phyloP scores from a whole-genome alignment of 1,140 invertebrate genomes.

The Campoletis sonorensis region DNA sequence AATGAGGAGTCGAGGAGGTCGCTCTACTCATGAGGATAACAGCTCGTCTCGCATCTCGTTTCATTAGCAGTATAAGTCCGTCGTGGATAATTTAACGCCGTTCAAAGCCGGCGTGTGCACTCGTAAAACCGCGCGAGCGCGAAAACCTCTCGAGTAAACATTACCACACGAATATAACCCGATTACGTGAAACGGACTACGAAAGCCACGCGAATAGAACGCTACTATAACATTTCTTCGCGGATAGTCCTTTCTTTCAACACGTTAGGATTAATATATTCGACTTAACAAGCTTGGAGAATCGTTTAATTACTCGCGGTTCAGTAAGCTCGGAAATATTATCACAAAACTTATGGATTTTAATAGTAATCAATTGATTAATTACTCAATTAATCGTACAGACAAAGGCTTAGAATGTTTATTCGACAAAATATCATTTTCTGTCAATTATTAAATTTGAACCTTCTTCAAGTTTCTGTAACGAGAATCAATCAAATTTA shows the following conservation, averaged over 20 bases:
- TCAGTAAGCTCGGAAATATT: no score
- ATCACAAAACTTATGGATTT: no score
- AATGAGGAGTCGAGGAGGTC: not conserved
- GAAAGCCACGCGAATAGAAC: slow-evolving; percentile 8
- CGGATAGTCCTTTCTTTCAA: slow-evolving; percentile 8
- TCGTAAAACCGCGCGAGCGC: slow-evolving; percentile 34
- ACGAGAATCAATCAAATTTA: not conserved
- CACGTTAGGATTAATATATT: not conserved
- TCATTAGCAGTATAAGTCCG: slow-evolving; percentile 51
- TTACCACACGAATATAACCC: slow-evolving; percentile 15
- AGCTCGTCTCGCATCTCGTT: slow-evolving; percentile 46
- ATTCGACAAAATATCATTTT: not conserved
- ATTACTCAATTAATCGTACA: no score
- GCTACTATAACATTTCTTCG: slow-evolving; percentile 17
- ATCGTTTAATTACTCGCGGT: not conserved
- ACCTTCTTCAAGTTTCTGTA: not conserved
- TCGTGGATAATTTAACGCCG: slow-evolving; percentile 48
- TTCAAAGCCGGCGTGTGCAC: slow-evolving; percentile 41
- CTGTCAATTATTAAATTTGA: not conserved
- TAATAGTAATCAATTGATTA: no score
- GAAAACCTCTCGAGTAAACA: not conserved
- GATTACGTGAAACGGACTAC: slow-evolving; percentile 7
- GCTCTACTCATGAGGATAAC: slow-evolving; percentile 22
- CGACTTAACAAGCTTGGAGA: not conserved
- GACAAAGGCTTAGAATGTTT: no score